A percentile compares a stretch with the other conserved stretches of the same genome.
These are phyloP conservation scores for Characodon lateralis DNA, from an alignment of 2,797 vertebrate species.

Conservation along the genomic window DNA sequence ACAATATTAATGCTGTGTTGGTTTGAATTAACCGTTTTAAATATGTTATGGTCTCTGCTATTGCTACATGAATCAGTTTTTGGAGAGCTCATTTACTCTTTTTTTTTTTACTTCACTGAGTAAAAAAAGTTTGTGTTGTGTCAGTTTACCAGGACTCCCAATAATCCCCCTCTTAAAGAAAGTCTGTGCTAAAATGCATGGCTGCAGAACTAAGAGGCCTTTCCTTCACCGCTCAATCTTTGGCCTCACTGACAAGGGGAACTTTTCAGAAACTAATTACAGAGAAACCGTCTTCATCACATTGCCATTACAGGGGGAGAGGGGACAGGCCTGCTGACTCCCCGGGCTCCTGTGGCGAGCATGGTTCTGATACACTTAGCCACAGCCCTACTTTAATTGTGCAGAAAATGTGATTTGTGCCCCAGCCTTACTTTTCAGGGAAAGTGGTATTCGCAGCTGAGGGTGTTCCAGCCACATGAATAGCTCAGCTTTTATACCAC, in stretches of 20 bases:
- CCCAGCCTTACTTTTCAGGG: constrained; percentile 80
- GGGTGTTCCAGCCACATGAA: constrained; percentile 79
- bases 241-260: constrained; percentile 74
- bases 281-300: constrained; percentile 84
- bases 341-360: constrained; percentile 71
- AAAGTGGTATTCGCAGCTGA: constrained; percentile 80
- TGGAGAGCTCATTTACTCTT: not conserved
- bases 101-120: not conserved
- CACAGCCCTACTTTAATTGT: constrained; percentile 84
- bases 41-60: not conserved
- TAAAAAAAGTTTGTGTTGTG: not conserved
- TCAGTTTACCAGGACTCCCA: constrained; percentile 23
- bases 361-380: constrained; percentile 80
- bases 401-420: constrained; percentile 88
- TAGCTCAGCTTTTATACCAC: constrained; percentile 78
- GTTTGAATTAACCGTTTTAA: not conserved
- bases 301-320: constrained; percentile 78
- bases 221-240: constrained; percentile 64
- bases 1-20: not conserved
- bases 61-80: not conserved
- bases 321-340: constrained; percentile 74
- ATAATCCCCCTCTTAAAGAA: constrained; percentile 52
- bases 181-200: constrained; percentile 48
- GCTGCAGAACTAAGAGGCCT: constrained; percentile 71
- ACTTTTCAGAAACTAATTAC: constrained; percentile 85